Evolutionary conservation across 2,888 invertebrate genomes (phyloP), one percentile per base, ranked within the genome.

Genomic region (Alloscopus bannaensis): DNA sequence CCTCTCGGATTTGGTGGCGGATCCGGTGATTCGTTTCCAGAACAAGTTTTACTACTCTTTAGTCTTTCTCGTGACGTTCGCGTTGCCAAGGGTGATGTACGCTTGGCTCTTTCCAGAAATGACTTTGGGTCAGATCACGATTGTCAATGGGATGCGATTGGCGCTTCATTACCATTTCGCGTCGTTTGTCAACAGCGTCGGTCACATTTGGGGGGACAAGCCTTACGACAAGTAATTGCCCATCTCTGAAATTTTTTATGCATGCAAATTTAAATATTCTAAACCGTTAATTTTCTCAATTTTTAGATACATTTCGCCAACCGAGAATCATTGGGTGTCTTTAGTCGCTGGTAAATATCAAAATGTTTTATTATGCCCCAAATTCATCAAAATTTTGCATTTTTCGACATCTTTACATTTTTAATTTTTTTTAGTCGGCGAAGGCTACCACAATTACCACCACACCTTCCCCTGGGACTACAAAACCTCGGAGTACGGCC

Each of bases 21-120:
- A 98, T 88, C 94, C 93, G 8, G 91, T 98, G 50, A 90, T 97
- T n/a, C 89, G 90, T 85, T 96, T 95, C 90, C 98, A 98, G 89
- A 93, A 94, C 88, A 95, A 93, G 94, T 95, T 8, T 8, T 6
- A 36, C 8, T 36, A 36, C 13, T 36, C 6, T 36, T 8, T 36
- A 13, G 36, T 8, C 6, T 13, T 36, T 6, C 36, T 36, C 36
- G 36, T 36, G 36, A 36, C 13, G 36, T 36, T 36, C 36, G 13
- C 13, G 13, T 8, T 36, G 6, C 36, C 36, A 13, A 36, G 6
- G 36, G 6, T 13, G 36, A 13, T 36, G 36, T 8, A 8, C 8
- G 8, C 8, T 36, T 36, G 13, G 8, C 13, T 36, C 36, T 36
- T 36, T 13, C 36, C 36, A 6, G 36, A 13, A 36, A 36, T 36